These are phyloP conservation scores for Plutella xylostella DNA, from an alignment of 2,888 invertebrate species.

Conservation along the genomic window DNA sequence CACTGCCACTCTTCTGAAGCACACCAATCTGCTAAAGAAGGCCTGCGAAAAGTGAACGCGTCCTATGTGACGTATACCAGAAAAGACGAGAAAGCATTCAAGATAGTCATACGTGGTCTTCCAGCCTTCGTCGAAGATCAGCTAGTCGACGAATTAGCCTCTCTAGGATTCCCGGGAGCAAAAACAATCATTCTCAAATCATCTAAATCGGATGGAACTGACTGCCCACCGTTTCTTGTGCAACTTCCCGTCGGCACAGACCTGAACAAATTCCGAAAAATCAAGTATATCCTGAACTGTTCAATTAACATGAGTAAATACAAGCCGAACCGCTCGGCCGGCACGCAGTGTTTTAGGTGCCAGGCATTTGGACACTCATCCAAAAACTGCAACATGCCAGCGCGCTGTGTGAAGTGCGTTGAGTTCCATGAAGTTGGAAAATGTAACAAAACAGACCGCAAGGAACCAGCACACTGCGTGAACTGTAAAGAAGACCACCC, in stretches of 20 bases:
- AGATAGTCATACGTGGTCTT: neutral
- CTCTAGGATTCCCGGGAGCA: neutral
- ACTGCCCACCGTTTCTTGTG: conserved; percentile 22
- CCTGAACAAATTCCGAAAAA: conserved; percentile 13
- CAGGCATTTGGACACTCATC: conserved; percentile 16
- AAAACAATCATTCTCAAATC: neutral
- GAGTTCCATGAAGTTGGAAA: conserved; percentile 7
- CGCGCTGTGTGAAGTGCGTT: conserved; percentile 15
- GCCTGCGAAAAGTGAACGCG: neutral
- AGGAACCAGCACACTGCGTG: neutral
- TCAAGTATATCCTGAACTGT: conserved; percentile 14
- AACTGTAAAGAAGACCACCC: too few relatives aligned
- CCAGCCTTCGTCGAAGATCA: neutral
- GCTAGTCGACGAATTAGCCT: neutral
- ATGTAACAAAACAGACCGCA: conserved; percentile 10
- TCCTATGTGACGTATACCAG: neutral
- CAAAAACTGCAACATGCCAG: conserved; percentile 13
- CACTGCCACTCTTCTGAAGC: neutral
- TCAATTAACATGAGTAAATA: conserved; percentile 13
- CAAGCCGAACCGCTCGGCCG: neutral
- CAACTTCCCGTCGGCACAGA: conserved; percentile 28
- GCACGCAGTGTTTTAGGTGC: conserved; percentile 17
- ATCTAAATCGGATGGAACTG: conserved; percentile 25
- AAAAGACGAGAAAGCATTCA: neutral
- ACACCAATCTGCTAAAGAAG: neutral